Conservation (phyloP, 2,113 vertebrate species). For the Crotalus helleri region DNA sequence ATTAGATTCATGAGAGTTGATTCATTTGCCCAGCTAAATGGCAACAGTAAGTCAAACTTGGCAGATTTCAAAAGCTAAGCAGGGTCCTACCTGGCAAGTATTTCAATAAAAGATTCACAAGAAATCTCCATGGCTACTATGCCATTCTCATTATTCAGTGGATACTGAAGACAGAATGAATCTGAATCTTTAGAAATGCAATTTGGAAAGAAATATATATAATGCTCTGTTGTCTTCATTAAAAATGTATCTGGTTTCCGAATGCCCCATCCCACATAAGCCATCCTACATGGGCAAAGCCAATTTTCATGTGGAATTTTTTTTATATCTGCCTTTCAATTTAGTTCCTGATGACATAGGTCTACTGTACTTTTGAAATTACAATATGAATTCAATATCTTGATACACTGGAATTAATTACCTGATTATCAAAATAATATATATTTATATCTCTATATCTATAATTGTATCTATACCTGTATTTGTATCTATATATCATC, state of each 20-base stretch:
- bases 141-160: not conserved
- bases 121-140: not conserved
- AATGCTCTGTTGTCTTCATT: not conserved
- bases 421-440: too few relatives aligned
- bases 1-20: not conserved
- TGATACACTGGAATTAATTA: too few relatives aligned
- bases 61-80: not conserved
- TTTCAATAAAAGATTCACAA: not conserved
- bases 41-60: not conserved
- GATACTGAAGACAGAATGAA: not conserved
- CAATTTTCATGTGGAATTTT: not conserved
- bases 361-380: too few relatives aligned
- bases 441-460: too few relatives aligned
- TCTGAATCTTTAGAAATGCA: not conserved
- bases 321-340: too few relatives aligned
- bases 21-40: not conserved
- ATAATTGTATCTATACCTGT: too few relatives aligned
- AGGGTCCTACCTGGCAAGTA: not conserved
- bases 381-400: too few relatives aligned
- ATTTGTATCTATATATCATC: too few relatives aligned
- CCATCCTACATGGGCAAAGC: not conserved
- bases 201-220: not conserved
- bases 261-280: not conserved
- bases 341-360: too few relatives aligned
- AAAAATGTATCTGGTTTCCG: not conserved